These are phyloP conservation scores for Euphonia xanthogaster DNA, from an alignment of 2,797 vertebrate genomes.

Conservation along the genomic window DNA sequence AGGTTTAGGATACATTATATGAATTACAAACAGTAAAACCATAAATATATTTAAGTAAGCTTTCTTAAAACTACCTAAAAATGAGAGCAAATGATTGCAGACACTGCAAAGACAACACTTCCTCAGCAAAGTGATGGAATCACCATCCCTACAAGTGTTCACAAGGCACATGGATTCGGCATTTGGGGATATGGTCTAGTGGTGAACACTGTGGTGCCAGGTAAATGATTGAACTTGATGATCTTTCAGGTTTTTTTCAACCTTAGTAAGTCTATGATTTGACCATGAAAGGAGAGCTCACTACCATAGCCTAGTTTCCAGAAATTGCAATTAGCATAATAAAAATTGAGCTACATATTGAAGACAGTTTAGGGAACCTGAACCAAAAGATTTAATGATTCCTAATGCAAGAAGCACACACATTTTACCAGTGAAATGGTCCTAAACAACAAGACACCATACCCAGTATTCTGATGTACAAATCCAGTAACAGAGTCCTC, in stretches of 20 bases:
- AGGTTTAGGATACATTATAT: background rate
- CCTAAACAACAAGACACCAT: background rate
- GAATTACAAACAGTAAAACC: background rate
- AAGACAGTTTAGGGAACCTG: background rate
- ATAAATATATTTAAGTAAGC: background rate
- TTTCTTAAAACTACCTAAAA: background rate
- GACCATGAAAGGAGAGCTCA: background rate
- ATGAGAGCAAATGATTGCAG: background rate
- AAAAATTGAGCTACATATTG: background rate
- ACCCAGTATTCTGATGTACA: background rate
- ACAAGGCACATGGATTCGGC: background rate
- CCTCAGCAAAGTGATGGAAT: background rate
- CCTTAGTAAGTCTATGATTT: background rate
- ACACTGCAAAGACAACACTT: background rate
- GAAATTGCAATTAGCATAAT: background rate
- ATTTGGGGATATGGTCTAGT: background rate
- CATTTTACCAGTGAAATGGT: background rate
- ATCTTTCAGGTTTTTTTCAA: background rate
- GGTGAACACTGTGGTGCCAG: background rate
- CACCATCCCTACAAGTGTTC: background rate
- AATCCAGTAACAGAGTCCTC: background rate
- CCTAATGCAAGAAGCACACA: background rate
- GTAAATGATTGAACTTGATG: background rate
- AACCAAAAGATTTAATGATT: background rate
- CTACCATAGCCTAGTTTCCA: background rate